Conservation (phyloP, 2,797 vertebrate species). For the Gallinago solitaria region DNA sequence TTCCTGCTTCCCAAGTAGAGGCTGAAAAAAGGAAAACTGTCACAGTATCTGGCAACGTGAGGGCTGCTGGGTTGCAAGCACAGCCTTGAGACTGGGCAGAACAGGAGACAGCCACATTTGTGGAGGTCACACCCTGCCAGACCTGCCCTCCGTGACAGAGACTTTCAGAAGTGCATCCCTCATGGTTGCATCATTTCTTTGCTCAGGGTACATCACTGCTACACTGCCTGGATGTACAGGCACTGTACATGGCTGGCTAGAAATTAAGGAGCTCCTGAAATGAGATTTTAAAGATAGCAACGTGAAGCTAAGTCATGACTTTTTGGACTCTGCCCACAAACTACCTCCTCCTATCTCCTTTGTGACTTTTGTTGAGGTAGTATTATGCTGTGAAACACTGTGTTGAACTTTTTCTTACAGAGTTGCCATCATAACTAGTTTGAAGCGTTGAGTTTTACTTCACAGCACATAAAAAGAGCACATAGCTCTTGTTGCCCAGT, state of each 20-base stretch:
- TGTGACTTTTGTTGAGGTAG: background rate
- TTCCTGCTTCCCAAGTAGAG: background rate
- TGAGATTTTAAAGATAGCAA: background rate
- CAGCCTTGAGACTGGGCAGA: background rate
- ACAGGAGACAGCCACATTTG: background rate
- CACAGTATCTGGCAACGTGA: rapidly evolving
- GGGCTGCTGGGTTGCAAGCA: background rate
- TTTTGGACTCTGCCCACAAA: background rate
- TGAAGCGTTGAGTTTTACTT: background rate
- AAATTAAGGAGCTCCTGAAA: background rate
- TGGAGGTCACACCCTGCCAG: background rate
- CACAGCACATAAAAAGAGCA: background rate
- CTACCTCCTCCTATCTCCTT: background rate
- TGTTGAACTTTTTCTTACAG: background rate
- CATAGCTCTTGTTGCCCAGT: background rate
- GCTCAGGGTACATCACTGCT: background rate
- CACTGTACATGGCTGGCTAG: background rate
- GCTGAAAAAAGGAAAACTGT: background rate
- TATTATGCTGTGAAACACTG: background rate
- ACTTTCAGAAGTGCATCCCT: background rate
- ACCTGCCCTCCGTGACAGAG: background rate
- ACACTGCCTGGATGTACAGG: background rate
- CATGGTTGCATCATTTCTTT: background rate
- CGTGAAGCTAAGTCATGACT: background rate
- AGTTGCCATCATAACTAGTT: background rate